Evolutionary conservation across 2,888 invertebrate genomes (phyloP).

Genomic region (Ligdia adustata): DNA sequence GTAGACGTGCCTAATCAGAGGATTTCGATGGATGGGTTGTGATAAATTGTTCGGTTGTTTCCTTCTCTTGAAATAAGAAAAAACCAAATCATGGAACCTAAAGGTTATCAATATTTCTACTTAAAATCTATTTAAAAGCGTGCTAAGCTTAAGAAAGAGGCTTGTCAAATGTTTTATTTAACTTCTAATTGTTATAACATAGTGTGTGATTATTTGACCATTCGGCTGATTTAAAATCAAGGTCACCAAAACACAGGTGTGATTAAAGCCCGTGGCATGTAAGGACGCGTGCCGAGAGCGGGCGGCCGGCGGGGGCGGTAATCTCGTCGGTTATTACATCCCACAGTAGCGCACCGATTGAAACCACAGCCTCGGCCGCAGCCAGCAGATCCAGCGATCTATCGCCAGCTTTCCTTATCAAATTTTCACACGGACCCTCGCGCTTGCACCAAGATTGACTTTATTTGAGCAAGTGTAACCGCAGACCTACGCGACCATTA

Average conservation of each 20-base stretch:
- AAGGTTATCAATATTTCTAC: no score
- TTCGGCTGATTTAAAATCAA: no score
- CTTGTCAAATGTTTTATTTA: no score
- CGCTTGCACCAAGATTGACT: constrained; percentile 76
- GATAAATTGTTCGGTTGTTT: constrained; percentile 21
- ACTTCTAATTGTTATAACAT: no score
- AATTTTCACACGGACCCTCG: constrained; percentile 80
- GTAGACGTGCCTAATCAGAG: constrained; percentile 26
- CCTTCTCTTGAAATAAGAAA: no score
- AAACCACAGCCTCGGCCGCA: constrained; percentile 76
- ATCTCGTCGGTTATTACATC: constrained; percentile 77
- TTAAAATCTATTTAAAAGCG: no score
- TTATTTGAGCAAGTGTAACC: constrained; percentile 82
- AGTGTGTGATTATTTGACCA: no score
- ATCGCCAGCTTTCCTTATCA: constrained; percentile 76
- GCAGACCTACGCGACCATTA: constrained; percentile 65
- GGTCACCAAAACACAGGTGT: constrained; percentile 18
- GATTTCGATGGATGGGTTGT: constrained; percentile 14
- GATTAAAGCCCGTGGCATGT: constrained; percentile 23
- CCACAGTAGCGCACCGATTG: constrained; percentile 78
- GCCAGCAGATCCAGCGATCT: constrained; percentile 78
- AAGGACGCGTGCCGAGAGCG: constrained; percentile 25
- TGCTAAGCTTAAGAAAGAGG: no score
- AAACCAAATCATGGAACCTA: no score
- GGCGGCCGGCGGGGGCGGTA: constrained; percentile 53